Evolutionary conservation across 1,140 invertebrate genomes (phyloP).

Genomic region (Bactericera cockerelli): DNA sequence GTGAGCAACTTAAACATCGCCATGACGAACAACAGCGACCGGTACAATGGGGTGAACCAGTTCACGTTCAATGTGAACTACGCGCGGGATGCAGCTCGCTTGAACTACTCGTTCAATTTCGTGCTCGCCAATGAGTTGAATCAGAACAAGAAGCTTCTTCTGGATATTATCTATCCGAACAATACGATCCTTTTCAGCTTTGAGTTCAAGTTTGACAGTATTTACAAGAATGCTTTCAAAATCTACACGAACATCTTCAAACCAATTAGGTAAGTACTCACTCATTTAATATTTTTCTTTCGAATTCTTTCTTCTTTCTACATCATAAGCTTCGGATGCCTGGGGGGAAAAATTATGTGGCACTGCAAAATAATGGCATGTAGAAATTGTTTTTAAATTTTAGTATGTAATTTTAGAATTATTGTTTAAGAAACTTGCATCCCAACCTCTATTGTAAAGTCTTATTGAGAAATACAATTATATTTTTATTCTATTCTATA

Average conservation of each 20-base stretch:
- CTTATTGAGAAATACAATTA: too few relatives aligned
- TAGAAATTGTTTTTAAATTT: too few relatives aligned
- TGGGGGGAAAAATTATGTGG: too few relatives aligned
- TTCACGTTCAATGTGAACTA: not conserved
- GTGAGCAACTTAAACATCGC: not conserved
- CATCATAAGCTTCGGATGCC: too few relatives aligned
- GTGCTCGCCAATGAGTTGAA: not conserved
- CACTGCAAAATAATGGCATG: too few relatives aligned
- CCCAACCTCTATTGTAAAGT: too few relatives aligned
- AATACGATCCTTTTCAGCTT: conserved; percentile 1
- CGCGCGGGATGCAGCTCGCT: not conserved
- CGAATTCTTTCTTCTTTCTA: too few relatives aligned
- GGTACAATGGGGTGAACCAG: not conserved
- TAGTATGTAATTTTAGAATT: too few relatives aligned
- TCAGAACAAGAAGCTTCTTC: not conserved
- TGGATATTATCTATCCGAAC: not conserved
- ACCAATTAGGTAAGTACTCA: too few relatives aligned
- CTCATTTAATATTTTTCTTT: too few relatives aligned
- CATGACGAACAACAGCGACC: not conserved
- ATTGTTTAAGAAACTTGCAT: too few relatives aligned
- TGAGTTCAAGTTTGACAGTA: not conserved
- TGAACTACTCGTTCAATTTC: not conserved
- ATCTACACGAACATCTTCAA: not conserved
- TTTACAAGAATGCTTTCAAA: not conserved
- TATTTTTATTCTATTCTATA: too few relatives aligned